A percentile compares a stretch with the other conserved stretches of the same genome.
Evolutionary conservation across 1,140 invertebrate genomes (phyloP).

Genomic region (Drosophila kurseongensis): DNA sequence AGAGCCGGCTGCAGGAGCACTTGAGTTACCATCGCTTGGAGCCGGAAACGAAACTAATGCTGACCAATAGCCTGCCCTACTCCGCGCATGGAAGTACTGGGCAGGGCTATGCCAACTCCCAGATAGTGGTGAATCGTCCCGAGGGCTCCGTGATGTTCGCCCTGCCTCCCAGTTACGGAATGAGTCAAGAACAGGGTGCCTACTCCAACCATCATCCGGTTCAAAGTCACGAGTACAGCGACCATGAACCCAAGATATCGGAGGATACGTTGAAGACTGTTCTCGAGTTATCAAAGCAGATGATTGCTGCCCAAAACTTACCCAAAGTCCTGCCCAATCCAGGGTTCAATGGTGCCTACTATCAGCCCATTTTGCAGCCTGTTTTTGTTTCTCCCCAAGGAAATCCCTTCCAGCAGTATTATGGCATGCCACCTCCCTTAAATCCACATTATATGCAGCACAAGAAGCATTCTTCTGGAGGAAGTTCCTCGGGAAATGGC

Average conservation of each 20-base stretch:
- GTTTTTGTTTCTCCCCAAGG: constrained; percentile 55
- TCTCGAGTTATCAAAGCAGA: constrained; percentile 82
- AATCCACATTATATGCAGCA: constrained; percentile 44
- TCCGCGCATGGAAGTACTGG: constrained; percentile 33
- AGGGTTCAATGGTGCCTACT: constrained; percentile 55
- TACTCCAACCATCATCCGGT: constrained; percentile 3
- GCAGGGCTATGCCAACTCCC: constrained; percentile 74
- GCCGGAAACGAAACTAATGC: constrained; percentile 75
- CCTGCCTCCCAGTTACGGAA: constrained; percentile 48
- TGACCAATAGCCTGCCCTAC: constrained; percentile 53
- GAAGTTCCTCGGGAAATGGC: background rate
- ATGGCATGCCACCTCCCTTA: constrained; percentile 26
- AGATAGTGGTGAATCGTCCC: constrained; percentile 83
- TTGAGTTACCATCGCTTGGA: constrained; percentile 55
- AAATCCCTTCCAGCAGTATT: constrained; percentile 71
- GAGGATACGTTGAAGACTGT: constrained; percentile 83
- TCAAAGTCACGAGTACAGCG: constrained; percentile 58
- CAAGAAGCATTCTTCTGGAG: constrained; percentile 30
- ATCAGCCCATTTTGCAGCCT: constrained; percentile 74
- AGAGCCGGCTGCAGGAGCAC: constrained; percentile 66
- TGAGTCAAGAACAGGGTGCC: constrained; percentile 35
- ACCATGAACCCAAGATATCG: constrained; percentile 75
- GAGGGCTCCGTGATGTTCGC: constrained; percentile 82
- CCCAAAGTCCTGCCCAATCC: constrained; percentile 77
- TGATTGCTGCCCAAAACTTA: constrained; percentile 78